phyloP scores from a whole-genome alignment of 2,888 invertebrate species.

The Sinotaia quadrata region DNA sequence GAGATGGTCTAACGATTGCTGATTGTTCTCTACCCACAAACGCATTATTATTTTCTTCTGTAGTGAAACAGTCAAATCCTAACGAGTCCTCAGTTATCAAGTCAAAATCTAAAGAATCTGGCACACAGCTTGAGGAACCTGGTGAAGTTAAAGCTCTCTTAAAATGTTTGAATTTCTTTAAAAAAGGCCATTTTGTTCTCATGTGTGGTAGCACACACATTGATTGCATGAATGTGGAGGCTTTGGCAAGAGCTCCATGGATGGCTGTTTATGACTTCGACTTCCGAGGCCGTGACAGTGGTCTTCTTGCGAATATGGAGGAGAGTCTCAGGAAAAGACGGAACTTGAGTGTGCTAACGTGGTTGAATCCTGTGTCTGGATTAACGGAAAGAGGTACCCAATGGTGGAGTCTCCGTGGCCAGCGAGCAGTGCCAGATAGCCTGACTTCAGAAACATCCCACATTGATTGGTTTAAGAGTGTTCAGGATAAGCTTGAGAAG shows the following conservation, averaged over 20 bases:
- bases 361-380: constrained; percentile 13
- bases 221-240: constrained; percentile 23
- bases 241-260: constrained; percentile 43
- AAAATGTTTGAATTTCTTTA: constrained; percentile 22
- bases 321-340: constrained; percentile 15
- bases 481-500: constrained; percentile 25
- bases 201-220: constrained; percentile 33
- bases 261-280: constrained; percentile 43
- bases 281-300: constrained; percentile 34
- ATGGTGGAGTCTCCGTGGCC: constrained; percentile 29
- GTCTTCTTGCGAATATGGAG: constrained; percentile 30
- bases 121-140: too few species aligned
- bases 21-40: too few species aligned
- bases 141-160: background rate
- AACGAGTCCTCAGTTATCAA: background rate
- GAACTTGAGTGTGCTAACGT: constrained; percentile 17
- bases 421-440: constrained; percentile 43
- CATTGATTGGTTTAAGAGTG: constrained; percentile 37
- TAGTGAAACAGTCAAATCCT: background rate
- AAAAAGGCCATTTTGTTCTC: constrained; percentile 45
- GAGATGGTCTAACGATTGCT: too few species aligned
- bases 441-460: constrained; percentile 30
- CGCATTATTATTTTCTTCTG: too few species aligned
- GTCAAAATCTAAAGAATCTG: background rate
- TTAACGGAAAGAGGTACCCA: constrained; percentile 31